Evolutionary conservation across 2,797 vertebrate genomes (phyloP).

Genomic region (Streptopelia turtur): DNA sequence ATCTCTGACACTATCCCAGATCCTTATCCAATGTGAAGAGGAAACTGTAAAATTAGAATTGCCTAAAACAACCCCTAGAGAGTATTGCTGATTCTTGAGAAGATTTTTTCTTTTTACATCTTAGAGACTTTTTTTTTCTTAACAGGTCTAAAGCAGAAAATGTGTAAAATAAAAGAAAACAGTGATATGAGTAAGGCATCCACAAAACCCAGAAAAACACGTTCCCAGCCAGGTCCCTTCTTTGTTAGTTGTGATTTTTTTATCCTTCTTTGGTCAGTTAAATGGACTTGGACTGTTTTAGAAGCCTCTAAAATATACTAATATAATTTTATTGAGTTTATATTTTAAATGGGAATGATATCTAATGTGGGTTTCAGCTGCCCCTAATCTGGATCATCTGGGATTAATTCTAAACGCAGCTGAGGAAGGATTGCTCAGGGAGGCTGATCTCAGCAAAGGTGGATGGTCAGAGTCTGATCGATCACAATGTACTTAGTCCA

Average conservation of each 20-base stretch:
- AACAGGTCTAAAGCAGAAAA: background rate
- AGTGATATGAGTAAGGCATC: background rate
- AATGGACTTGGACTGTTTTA: background rate
- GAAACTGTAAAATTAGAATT: conserved; percentile 45
- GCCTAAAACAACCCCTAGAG: conserved; percentile 26
- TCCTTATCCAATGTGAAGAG: conserved; percentile 54
- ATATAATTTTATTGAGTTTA: background rate
- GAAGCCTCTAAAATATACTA: background rate
- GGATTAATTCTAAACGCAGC: background rate
- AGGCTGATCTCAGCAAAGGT: background rate
- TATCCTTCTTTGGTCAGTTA: background rate
- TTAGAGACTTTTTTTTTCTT: background rate
- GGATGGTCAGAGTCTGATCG: fast-evolving
- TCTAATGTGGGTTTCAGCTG: background rate
- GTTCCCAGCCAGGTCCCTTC: background rate
- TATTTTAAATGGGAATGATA: background rate
- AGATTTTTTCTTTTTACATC: background rate
- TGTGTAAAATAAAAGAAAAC: background rate
- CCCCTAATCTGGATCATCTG: background rate
- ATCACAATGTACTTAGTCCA: background rate
- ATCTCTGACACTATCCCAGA: conserved; percentile 53
- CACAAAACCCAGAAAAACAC: background rate
- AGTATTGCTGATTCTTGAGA: conserved; percentile 3
- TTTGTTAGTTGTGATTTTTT: background rate
- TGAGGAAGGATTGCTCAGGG: background rate